These are phyloP conservation scores for Tachystola acroxantha DNA, from an alignment of 2,888 invertebrate genomes.

Conservation along the genomic window DNA sequence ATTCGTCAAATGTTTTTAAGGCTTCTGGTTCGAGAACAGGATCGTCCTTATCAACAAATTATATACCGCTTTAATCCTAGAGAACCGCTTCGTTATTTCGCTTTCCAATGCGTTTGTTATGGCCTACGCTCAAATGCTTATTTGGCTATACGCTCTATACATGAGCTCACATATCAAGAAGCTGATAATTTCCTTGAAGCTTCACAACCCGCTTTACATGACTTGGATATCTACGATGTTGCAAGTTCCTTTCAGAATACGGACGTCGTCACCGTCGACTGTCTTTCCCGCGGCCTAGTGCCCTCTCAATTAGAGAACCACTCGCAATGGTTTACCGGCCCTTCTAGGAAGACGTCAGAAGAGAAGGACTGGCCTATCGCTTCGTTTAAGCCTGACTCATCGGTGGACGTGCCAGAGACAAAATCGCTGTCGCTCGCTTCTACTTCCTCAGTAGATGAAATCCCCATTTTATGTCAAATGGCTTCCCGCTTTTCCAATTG, in stretches of 20 bases:
- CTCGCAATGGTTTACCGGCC: background rate
- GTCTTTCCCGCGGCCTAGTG: conserved; percentile 6
- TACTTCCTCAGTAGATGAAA: too few species aligned
- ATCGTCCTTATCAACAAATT: conserved; percentile 1
- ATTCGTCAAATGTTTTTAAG: conserved; percentile 4
- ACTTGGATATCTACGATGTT: conserved; percentile 7
- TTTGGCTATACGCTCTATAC: conserved; percentile 3
- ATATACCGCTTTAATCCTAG: conserved; percentile 1
- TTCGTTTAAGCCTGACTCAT: too few species aligned
- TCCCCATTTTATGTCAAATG: too few species aligned
- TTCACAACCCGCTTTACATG: conserved; percentile 1
- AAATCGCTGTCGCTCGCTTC: too few species aligned
- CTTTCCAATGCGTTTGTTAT: conserved; percentile 4
- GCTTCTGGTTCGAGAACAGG: background rate
- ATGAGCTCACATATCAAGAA: background rate
- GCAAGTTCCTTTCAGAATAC: conserved; percentile 4
- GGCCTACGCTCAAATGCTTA: conserved; percentile 5
- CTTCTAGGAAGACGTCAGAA: background rate
- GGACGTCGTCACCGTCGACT: conserved; percentile 1
- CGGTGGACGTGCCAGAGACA: too few species aligned
- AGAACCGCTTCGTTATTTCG: background rate
- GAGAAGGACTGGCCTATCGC: background rate
- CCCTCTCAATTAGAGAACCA: background rate
- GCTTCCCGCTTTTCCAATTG: too few species aligned
- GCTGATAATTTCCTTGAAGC: background rate